Evolutionary conservation across 1,140 invertebrate genomes (phyloP), one percentile per base, ranked within the genome.

Genomic region (Saxidomus purpurata): DNA sequence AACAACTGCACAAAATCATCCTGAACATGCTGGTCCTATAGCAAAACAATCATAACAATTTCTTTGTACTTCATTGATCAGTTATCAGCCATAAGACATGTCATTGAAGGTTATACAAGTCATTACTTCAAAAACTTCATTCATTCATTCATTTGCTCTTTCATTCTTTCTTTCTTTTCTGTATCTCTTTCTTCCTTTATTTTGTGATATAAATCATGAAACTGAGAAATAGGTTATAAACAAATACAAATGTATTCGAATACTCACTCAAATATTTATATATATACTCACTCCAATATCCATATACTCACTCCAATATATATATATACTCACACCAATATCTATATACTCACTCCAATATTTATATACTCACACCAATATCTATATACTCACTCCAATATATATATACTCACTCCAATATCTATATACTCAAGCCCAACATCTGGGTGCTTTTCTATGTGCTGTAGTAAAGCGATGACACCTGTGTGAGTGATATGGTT

Each of bases 21-120:
- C 8, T 81, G 55, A n/a, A 88, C 86, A 25, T 88, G 86, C 61
- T 88, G 76, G 31, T 88, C 77, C 86, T 88, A 69, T 61, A 34
- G 3, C 15, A 59, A 38, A 67, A n/a, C 6, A 59, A 59, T n/a
- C n/a, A n/a, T n/a, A n/a, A n/a, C n/a, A n/a, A n/a, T n/a, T 52
- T 19, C 47, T 52, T 19, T 52, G 9, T 11, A 52, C 47, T 52
- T 52, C 19, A 52, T 52, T 52, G 47, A n/a, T n/a, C n/a, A n/a
- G n/a, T n/a, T n/a, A n/a, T n/a, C n/a, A n/a, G n/a, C n/a, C n/a
- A n/a, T n/a, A n/a, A n/a, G n/a, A n/a, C n/a, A n/a, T n/a, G n/a
- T n/a, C n/a, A n/a, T n/a, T n/a, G n/a, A n/a, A n/a, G n/a, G n/a
- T n/a, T 52, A 52, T 52, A 52, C 19, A 52, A 52, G 19, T 52